These are phyloP conservation scores for Anarrhichthys ocellatus DNA, from an alignment of 2,113 vertebrate species.

Conservation along the genomic window DNA sequence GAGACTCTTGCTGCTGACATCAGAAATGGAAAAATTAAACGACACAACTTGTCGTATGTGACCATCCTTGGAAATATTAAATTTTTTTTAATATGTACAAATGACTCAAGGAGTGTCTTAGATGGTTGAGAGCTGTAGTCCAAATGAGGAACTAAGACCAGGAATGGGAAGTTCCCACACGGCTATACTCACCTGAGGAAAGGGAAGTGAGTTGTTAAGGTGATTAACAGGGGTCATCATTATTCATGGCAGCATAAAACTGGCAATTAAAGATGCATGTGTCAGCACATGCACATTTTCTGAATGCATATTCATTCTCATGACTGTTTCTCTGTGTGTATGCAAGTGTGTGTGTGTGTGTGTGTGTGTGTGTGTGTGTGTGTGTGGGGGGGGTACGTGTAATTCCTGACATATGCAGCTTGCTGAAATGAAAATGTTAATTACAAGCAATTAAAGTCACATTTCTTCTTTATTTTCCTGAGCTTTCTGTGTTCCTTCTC, in stretches of 20 bases:
- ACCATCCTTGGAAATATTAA: slow-evolving; percentile 35
- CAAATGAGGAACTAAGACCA: slow-evolving; percentile 56
- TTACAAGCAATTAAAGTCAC: slow-evolving; percentile 75
- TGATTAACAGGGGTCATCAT: slow-evolving; percentile 30
- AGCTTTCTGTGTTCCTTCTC: slow-evolving; percentile 43
- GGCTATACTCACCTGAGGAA: slow-evolving; percentile 38
- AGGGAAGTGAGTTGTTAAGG: slow-evolving; percentile 26
- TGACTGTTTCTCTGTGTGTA: slow-evolving; percentile 57
- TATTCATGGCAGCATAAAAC: slow-evolving; percentile 57
- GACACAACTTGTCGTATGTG: slow-evolving; percentile 21
- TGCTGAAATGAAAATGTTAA: slow-evolving; percentile 64
- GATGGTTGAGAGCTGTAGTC: slow-evolving; percentile 60
- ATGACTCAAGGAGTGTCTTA: slow-evolving; percentile 58
- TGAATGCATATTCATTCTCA: slow-evolving; percentile 64
- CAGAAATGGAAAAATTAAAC: slow-evolving; percentile 32
- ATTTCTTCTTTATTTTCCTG: slow-evolving; percentile 60
- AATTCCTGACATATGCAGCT: slow-evolving; percentile 55
- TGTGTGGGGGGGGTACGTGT: slow-evolving; percentile 13
- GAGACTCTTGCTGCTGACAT: slow-evolving; percentile 47
- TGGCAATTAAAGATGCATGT: slow-evolving; percentile 64
- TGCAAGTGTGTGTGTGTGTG: slow-evolving; percentile 19
- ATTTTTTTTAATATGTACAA: slow-evolving; percentile 53
- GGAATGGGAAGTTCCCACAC: slow-evolving; percentile 49
- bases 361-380: neutral
- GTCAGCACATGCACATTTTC: slow-evolving; percentile 59